These are phyloP conservation scores for Cyanistes caeruleus DNA, from an alignment of 2,113 vertebrate species.

Conservation along the genomic window DNA sequence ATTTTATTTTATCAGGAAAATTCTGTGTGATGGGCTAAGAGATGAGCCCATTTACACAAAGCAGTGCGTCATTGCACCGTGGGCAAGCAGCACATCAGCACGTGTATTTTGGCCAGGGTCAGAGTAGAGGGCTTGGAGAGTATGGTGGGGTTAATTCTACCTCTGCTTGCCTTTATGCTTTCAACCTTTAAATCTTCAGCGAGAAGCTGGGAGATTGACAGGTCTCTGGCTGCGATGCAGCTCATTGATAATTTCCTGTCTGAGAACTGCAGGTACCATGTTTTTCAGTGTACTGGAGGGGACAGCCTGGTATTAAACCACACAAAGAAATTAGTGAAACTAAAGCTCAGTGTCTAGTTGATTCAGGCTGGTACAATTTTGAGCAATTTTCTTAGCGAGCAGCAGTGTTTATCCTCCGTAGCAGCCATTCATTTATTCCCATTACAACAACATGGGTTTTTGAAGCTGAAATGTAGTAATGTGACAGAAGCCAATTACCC, in stretches of 20 bases:
- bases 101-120: not conserved
- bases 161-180: not conserved
- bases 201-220: not conserved
- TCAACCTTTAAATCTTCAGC: not conserved
- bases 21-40: not conserved
- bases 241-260: not conserved
- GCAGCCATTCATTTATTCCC: slow-evolving; percentile 47
- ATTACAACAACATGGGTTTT: slow-evolving; percentile 11
- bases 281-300: not conserved
- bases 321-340: slow-evolving; percentile 26
- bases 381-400: slow-evolving; percentile 39
- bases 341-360: not conserved
- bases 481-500: slow-evolving; percentile 55
- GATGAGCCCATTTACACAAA: not conserved
- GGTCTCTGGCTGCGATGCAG: not conserved
- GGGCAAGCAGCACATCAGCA: not conserved
- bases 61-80: not conserved
- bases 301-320: slow-evolving; percentile 36
- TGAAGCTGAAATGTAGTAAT: slow-evolving; percentile 44
- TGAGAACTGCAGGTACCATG: not conserved
- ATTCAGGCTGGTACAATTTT: slow-evolving; percentile 15
- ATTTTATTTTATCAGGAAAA: not conserved
- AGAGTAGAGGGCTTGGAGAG: not conserved
- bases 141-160: not conserved
- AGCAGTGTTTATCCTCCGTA: slow-evolving; percentile 23